These are phyloP conservation scores for Entomobrya multifasciata DNA, from an alignment of 2,888 invertebrate genomes.

Conservation along the genomic window DNA sequence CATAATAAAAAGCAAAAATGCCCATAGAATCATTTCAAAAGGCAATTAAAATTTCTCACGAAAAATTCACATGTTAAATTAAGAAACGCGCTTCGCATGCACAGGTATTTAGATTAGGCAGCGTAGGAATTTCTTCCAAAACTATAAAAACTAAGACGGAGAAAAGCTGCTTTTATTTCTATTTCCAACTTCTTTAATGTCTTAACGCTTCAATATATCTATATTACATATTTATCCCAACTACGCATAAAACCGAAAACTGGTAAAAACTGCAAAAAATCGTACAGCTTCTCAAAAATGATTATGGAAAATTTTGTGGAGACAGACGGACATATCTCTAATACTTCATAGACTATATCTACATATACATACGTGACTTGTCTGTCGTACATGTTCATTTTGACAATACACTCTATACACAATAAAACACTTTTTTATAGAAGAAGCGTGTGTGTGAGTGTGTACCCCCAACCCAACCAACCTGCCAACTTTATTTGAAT, in stretches of 20 bases:
- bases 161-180: too few relatives aligned
- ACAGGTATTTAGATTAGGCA: too few relatives aligned
- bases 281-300: neutral
- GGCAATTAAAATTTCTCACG: too few relatives aligned
- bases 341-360: neutral
- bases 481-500: constrained; percentile 53
- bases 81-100: too few relatives aligned
- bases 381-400: neutral
- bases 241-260: neutral
- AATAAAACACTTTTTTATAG: constrained; percentile 1
- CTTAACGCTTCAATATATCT: too few relatives aligned
- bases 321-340: neutral
- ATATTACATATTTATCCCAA: too few relatives aligned
- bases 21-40: too few relatives aligned
- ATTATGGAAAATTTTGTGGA: neutral
- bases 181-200: too few relatives aligned
- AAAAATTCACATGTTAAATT: too few relatives aligned
- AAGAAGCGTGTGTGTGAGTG: neutral
- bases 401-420: constrained; percentile 9
- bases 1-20: too few relatives aligned
- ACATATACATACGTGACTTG: neutral
- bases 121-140: too few relatives aligned
- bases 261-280: neutral
- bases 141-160: too few relatives aligned
- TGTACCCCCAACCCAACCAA: constrained; percentile 16